A percentile compares a stretch with the other conserved stretches of the same genome.
phyloP scores from a whole-genome alignment of 2,888 invertebrate species.

The Ormyrus rosae region DNA sequence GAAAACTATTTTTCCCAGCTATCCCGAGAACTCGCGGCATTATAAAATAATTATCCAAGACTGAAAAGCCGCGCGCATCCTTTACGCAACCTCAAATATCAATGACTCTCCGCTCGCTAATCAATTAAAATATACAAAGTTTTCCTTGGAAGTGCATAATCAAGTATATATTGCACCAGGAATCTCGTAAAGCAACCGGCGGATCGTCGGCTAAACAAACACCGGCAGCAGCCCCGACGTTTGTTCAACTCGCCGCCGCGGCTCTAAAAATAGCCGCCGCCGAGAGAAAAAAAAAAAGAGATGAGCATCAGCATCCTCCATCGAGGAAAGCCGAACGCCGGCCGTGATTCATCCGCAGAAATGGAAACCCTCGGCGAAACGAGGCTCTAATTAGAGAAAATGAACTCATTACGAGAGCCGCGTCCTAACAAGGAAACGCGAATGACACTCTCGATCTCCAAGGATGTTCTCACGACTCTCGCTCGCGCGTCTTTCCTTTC shows the following conservation, averaged over 20 bases:
- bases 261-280: slow-evolving; percentile 13
- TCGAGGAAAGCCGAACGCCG: neutral
- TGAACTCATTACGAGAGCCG: slow-evolving; percentile 58
- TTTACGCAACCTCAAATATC: too few species aligned
- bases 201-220: neutral
- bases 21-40: too few species aligned
- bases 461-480: slow-evolving; percentile 11
- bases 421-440: slow-evolving; percentile 51
- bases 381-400: slow-evolving; percentile 58
- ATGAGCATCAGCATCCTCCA: neutral
- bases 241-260: neutral
- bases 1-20: too few species aligned
- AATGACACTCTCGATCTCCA: slow-evolving; percentile 52
- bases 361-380: slow-evolving; percentile 18
- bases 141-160: too few species aligned
- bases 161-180: neutral
- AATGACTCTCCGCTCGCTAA: neutral
- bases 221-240: neutral
- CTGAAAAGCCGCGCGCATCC: too few species aligned
- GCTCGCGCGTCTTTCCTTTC: slow-evolving; percentile 5
- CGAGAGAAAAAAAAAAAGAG: slow-evolving; percentile 10
- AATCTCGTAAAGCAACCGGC: slow-evolving; percentile 6
- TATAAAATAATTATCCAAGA: too few species aligned
- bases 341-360: slow-evolving; percentile 22
- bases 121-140: too few species aligned